Conservation (phyloP, 2,888 invertebrate species). For the Oligia fasciuncula region DNA sequence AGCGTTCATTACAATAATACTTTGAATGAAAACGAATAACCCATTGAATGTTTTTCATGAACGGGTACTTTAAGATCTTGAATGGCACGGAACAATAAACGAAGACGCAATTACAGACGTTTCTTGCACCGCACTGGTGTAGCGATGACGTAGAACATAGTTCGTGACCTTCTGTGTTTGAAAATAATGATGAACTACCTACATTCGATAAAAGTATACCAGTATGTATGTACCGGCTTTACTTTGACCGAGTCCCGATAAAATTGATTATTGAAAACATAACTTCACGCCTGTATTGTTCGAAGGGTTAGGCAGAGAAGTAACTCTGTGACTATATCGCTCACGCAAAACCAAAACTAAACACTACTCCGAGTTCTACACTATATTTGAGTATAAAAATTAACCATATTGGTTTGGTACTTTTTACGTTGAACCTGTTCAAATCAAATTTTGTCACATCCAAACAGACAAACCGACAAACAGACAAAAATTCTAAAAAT, state of each 20-base stretch:
- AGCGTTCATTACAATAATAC: slow-evolving; percentile 25
- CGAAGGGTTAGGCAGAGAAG: background rate
- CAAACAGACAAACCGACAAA: too few species aligned
- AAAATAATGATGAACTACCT: slow-evolving; percentile 67
- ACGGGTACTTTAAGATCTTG: slow-evolving; percentile 10
- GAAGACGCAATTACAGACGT: slow-evolving; percentile 35
- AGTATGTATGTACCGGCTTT: slow-evolving; percentile 56
- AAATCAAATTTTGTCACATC: too few species aligned
- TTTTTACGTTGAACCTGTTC: too few species aligned
- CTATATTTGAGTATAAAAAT: too few species aligned
- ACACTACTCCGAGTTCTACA: too few species aligned
- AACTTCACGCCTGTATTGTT: too few species aligned
- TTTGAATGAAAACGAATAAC: slow-evolving; percentile 41
- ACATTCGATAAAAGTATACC: slow-evolving; percentile 59
- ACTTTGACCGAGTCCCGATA: slow-evolving; percentile 49
- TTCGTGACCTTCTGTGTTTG: slow-evolving; percentile 59
- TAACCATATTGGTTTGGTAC: too few species aligned
- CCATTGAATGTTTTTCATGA: slow-evolving; percentile 34
- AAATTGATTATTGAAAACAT: slow-evolving; percentile 30
- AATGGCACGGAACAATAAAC: slow-evolving; percentile 42
- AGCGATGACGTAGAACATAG: slow-evolving; percentile 44
- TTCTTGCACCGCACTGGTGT: slow-evolving; percentile 35
- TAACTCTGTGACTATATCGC: slow-evolving; percentile 16
- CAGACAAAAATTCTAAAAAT: too few species aligned
- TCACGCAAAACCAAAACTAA: too few species aligned